phyloP scores from a whole-genome alignment of 1,140 invertebrate genomes.

The Glossosoma conforme region DNA sequence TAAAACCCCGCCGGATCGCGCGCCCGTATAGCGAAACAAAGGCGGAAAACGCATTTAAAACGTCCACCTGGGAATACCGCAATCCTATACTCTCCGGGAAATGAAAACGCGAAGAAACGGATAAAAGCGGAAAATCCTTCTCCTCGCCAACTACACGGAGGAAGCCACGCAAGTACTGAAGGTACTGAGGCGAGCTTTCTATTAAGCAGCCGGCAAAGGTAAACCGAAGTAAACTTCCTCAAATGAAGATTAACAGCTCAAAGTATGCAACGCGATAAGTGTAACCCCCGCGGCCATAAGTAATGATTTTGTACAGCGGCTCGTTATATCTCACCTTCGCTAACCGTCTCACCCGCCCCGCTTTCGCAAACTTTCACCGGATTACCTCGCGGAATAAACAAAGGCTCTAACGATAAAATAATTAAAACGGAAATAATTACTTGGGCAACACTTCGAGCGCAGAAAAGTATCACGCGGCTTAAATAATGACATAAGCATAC shows the following conservation, averaged over 20 bases:
- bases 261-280: conserved; percentile 10
- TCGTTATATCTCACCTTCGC: conserved; percentile 5
- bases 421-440: too few species aligned
- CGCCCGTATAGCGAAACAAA: conserved; percentile 10
- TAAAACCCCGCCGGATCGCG: conserved; percentile 16
- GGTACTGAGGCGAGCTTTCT: too few species aligned
- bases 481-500: too few species aligned
- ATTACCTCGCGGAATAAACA: too few species aligned
- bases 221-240: conserved; percentile 14
- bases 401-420: too few species aligned
- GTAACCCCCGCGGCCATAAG: conserved; percentile 1
- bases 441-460: too few species aligned
- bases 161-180: too few species aligned
- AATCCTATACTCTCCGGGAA: conserved; percentile 19
- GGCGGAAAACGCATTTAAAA: conserved; percentile 8
- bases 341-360: too few species aligned
- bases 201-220: conserved; percentile 2
- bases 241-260: conserved; percentile 20
- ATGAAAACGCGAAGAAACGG: conserved; percentile 11
- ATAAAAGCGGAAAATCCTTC: conserved; percentile 5
- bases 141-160: too few species aligned
- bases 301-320: conserved; percentile 10
- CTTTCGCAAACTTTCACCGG: neutral
- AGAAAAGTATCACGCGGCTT: too few species aligned
- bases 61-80: conserved; percentile 23